Conservation (phyloP, 2,888 invertebrate species). For the Leuctra nigra region DNA sequence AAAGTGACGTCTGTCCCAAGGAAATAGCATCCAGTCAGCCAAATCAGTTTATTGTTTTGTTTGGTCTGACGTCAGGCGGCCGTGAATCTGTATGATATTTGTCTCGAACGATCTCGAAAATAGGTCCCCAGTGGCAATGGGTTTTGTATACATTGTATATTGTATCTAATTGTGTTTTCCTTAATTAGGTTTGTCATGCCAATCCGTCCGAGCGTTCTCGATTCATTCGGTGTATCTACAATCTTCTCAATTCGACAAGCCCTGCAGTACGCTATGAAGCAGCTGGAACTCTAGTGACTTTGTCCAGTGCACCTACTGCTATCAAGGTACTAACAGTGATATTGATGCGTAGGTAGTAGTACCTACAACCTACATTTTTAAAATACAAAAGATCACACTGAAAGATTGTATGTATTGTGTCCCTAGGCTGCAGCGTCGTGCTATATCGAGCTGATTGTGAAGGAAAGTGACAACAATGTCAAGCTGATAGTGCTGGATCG, state of each 20-base stretch:
- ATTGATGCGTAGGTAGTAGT: constrained; percentile 3
- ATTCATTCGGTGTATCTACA: constrained; percentile 98
- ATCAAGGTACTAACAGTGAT: constrained; percentile 81
- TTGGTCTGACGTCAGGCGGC: too few relatives aligned
- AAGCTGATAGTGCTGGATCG: constrained; percentile 96
- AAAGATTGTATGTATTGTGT: background rate
- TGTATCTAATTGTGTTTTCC: too few relatives aligned
- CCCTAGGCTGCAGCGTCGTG: constrained; percentile 88
- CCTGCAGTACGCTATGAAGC: constrained; percentile 98
- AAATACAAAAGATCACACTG: too few relatives aligned
- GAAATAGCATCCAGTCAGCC: too few relatives aligned
- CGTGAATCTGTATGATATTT: too few relatives aligned
- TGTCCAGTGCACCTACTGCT: constrained; percentile 96
- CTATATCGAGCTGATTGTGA: constrained; percentile 98
- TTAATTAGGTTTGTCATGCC: constrained; percentile 79
- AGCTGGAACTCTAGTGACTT: constrained; percentile 93
- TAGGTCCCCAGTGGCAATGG: too few relatives aligned
- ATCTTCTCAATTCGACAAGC: constrained; percentile 88
- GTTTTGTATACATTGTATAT: too few relatives aligned
- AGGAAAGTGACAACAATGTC: constrained; percentile 99
- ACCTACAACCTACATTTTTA: background rate
- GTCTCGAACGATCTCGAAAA: too few relatives aligned
- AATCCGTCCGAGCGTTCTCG: constrained; percentile 93
- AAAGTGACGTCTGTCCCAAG: too few relatives aligned
- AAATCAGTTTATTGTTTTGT: too few relatives aligned